Evolutionary conservation across 2,888 invertebrate species (phyloP), one percentile per base, ranked within the genome.

Genomic region (Caenorhabditis imperialis): DNA sequence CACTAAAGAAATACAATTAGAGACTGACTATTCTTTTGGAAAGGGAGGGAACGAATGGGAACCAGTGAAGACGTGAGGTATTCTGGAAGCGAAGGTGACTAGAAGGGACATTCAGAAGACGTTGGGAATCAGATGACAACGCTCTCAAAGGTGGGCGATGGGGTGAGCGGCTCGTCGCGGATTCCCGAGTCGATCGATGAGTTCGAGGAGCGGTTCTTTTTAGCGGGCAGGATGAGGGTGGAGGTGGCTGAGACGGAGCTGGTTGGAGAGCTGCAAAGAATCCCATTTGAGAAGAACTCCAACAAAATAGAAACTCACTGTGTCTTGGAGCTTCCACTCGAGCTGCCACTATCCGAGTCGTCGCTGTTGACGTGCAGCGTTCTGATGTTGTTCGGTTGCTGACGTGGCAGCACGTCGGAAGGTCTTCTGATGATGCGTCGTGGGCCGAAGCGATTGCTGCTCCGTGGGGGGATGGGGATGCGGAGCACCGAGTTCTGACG

Each of bases 401-500:
- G 60, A 50, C 78, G 79, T 69, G 55, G 62, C 44, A 74, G 35
- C 20, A 79, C 60, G 55, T 80, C 80, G 18, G 81, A 81, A 0
- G 82, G 82, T 51, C 83, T 75, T 22, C 82, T 79, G 40, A 79
- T 77, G 63, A 78, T 65, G 20, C 74, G 55, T 57, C 80, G 77
- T n/a, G 82, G 79, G 22, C 82, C 80, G 44, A 83, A 77, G 35
- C 86, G 75, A 58, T 86, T 86, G 62, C 81, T 81, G 65, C 79
- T 74, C 42, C 84, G 60, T 1, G 87, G 86, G 5, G 86, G 85
- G 53, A 87, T 87, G 22, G 87, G 87, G 60, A 87, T 87, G 35
- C 87, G 81, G 22, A 86, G 80, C 25, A 86, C 86, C 37, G 85
- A 85, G 69, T 87, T 87, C 63, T 87, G 85, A 22, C 87, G 75